A percentile compares a stretch with the other conserved stretches of the same genome.
phyloP scores from a whole-genome alignment of 2,113 vertebrate genomes.

The Donacobius atricapilla region DNA sequence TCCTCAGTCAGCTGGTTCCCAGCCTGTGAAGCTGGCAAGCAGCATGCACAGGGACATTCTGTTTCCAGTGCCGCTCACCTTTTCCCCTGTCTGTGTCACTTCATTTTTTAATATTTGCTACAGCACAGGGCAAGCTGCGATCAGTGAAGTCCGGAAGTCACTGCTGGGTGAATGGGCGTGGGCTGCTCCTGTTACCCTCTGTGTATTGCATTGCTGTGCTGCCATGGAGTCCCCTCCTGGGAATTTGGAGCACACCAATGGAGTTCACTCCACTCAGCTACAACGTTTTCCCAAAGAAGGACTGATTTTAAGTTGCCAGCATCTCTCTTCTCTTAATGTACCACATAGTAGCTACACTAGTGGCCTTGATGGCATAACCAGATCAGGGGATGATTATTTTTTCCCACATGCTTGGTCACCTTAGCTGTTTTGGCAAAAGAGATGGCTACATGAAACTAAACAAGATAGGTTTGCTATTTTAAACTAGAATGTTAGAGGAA shows the following conservation, averaged over 20 bases:
- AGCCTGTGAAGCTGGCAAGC: neutral
- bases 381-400: neutral
- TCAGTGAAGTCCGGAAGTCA: neutral
- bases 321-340: neutral
- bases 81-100: neutral
- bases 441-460: neutral
- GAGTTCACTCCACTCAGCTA: neutral
- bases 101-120: neutral
- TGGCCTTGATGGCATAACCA: neutral
- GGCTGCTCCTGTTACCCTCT: neutral
- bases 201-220: neutral
- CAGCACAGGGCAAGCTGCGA: neutral
- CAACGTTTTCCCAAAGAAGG: neutral
- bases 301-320: neutral
- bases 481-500: neutral
- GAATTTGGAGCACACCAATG: accelerated
- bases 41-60: neutral
- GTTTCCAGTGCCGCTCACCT: neutral
- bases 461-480: neutral
- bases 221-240: neutral
- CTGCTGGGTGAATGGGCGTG: neutral
- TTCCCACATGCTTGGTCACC: neutral
- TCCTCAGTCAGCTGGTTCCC: neutral
- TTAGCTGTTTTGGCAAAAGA: neutral
- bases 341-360: neutral